phyloP scores from a whole-genome alignment of 2,888 invertebrate species.

The Lepidochitona cinerea region DNA sequence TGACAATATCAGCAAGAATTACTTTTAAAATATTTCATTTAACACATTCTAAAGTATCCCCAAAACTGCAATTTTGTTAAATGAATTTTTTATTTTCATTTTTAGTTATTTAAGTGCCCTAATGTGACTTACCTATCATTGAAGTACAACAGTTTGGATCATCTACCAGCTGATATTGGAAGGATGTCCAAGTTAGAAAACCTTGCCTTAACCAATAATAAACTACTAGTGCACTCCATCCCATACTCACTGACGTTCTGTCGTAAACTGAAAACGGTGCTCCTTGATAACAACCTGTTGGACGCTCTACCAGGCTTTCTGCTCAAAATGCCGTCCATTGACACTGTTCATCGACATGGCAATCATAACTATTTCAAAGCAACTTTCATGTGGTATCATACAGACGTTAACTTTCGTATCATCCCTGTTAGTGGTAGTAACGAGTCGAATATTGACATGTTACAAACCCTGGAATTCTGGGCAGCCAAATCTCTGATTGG shows the following conservation, averaged over 20 bases:
- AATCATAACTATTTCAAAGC: conserved; percentile 74
- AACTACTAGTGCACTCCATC: conserved; percentile 71
- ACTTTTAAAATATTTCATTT: no score
- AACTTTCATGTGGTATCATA: conserved; percentile 74
- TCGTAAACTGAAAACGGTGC: conserved; percentile 64
- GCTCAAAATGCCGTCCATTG: conserved; percentile 68
- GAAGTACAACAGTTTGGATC: conserved; percentile 71
- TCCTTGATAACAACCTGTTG: conserved; percentile 72
- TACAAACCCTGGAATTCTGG: conserved; percentile 65
- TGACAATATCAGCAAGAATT: no score
- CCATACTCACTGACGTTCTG: conserved; percentile 72
- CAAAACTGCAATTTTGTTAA: no score
- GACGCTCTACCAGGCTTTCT: conserved; percentile 73
- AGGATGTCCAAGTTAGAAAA: conserved; percentile 69
- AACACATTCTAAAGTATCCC: no score
- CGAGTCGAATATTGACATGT: conserved; percentile 31
- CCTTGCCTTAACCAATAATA: conserved; percentile 72
- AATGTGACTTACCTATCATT: conserved; percentile 70
- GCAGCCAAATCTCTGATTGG: conserved; percentile 70
- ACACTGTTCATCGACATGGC: conserved; percentile 73
- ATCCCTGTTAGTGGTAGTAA: conserved; percentile 55
- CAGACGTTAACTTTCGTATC: conserved; percentile 71
- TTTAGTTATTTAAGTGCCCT: conserved; percentile 71
- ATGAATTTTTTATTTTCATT: neutral
- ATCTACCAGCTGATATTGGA: conserved; percentile 71